Percentiles rank a stretch among this genome's conserved stretches.
Evolutionary conservation across 2,113 vertebrate species (phyloP).

Genomic region (Pleuronectes platessa): DNA sequence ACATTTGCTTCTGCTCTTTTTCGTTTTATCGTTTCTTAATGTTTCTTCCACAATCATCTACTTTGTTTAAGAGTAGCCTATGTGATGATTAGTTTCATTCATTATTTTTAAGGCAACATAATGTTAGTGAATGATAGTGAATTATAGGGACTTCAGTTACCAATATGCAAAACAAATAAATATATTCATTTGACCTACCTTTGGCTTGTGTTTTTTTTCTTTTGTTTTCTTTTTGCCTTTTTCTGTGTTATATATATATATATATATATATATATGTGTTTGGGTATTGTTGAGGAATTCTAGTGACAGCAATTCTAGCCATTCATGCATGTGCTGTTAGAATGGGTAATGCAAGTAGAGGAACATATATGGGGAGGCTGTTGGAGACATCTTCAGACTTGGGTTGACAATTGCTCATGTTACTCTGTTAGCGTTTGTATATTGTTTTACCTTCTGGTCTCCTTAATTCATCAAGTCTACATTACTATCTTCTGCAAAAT

Average conservation of each 20-base stretch:
- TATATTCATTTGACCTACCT: conserved; percentile 45
- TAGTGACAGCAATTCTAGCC: too few species aligned
- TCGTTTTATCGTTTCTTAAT: conserved; percentile 17
- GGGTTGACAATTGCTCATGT: too few species aligned
- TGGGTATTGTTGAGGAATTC: too few species aligned
- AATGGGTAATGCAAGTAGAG: too few species aligned
- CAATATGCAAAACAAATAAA: conserved; percentile 67
- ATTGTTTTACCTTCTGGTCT: too few species aligned
- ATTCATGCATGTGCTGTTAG: too few species aligned
- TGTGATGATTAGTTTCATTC: conserved; percentile 39
- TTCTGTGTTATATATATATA: neutral
- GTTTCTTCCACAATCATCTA: conserved; percentile 27
- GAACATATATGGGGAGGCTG: too few species aligned
- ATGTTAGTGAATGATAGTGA: conserved; percentile 43
- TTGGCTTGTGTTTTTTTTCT: conserved; percentile 24
- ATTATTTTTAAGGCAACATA: conserved; percentile 39
- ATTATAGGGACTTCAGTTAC: conserved; percentile 31
- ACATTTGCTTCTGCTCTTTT: conserved; percentile 15
- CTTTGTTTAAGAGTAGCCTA: conserved; percentile 46
- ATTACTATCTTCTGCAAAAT: too few species aligned
- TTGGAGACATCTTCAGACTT: too few species aligned
- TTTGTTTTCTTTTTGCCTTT: neutral
- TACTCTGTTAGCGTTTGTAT: too few species aligned
- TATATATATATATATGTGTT: too few species aligned
- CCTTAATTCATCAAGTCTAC: too few species aligned